Evolutionary conservation across 2,797 vertebrate genomes (phyloP), one percentile per base, ranked within the genome.

Genomic region (Coregonus sp.): DNA sequence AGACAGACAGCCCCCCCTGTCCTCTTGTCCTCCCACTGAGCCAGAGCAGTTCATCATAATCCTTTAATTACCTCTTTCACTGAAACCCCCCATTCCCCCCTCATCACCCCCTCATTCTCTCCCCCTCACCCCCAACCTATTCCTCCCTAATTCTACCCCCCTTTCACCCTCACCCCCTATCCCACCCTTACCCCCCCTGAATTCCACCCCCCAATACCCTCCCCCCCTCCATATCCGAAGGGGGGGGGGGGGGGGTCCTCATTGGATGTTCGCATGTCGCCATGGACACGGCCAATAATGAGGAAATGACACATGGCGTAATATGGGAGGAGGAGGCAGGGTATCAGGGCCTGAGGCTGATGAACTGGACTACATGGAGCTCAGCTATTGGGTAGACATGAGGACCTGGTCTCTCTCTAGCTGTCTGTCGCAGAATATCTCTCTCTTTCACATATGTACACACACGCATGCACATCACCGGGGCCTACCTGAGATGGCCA

Each of bases 401-500:
- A 2, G 40, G 40, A 47, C 40, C 40, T 9, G 9, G 40, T 47
- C 9, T 47, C 9, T 11, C 9, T 7, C 40, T 47, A 1, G 37
- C 37, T 2, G 37, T 40, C 40, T 47, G 7, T 47, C 31, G 15
- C 51, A 37, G 3, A 67, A 61, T 51, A n/a, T 63, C 12, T 37
- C 63, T 3, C 3, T 4, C 54, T 6, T 20, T 31, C 73, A 18
- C 75, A 51, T 25, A 52, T n/a, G 25, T 20, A 20, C 77, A 61
- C 68, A 61, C 68, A 20, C 74, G 4, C 52, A 61, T 31, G 40
- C 29, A 61, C 72, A 66, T 33, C 29, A 7, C 56, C 31, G 66
- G 33, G 3, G 70, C 92, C 74, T 90, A 95, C 97, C 97, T 77
- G 97, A 98, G 86, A 99, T 94, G 67, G 96, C 96, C 76, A 99